These are phyloP conservation scores for Drosophila flavopinicola DNA, from an alignment of 2,888 invertebrate species.

Conservation along the genomic window DNA sequence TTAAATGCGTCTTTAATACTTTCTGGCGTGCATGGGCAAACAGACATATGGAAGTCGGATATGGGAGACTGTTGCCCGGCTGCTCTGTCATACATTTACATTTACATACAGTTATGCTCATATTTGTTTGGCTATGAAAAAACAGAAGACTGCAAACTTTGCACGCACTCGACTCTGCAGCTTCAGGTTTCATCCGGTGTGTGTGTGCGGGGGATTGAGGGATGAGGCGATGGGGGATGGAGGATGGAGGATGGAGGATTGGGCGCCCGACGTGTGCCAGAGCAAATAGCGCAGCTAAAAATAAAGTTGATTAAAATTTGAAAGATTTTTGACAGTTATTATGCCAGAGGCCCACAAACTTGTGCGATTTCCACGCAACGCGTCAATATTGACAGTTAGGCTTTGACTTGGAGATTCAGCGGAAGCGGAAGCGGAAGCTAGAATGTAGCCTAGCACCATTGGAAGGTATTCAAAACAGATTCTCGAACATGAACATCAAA, in stretches of 20 bases:
- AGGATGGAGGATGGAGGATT: no score
- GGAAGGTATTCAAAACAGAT: no score
- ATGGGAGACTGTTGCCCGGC: slow-evolving; percentile 3
- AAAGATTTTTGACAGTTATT: slow-evolving; percentile 80
- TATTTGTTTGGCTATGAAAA: slow-evolving; percentile 73
- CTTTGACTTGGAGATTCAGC: slow-evolving; percentile 39
- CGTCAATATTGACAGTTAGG: slow-evolving; percentile 71
- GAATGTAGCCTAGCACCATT: no score
- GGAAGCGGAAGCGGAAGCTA: no score
- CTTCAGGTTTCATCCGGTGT: not conserved
- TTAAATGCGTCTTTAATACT: slow-evolving; percentile 80
- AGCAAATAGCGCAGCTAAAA: slow-evolving; percentile 59
- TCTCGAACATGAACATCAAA: no score
- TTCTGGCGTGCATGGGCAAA: slow-evolving; percentile 45
- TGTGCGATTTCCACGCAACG: slow-evolving; percentile 59
- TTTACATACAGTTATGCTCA: slow-evolving; percentile 67
- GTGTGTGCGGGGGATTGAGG: not conserved
- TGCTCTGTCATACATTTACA: slow-evolving; percentile 53
- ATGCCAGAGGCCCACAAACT: slow-evolving; percentile 66
- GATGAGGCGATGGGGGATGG: not conserved
- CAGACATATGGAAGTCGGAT: slow-evolving; percentile 14
- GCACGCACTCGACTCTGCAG: slow-evolving; percentile 23
- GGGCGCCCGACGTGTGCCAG: slow-evolving; percentile 39
- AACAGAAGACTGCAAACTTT: slow-evolving; percentile 56
- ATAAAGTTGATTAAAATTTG: slow-evolving; percentile 80